Evolutionary conservation across 2,888 invertebrate species (phyloP), one percentile per base, ranked within the genome.

Genomic region (Pimpla rufipes): DNA sequence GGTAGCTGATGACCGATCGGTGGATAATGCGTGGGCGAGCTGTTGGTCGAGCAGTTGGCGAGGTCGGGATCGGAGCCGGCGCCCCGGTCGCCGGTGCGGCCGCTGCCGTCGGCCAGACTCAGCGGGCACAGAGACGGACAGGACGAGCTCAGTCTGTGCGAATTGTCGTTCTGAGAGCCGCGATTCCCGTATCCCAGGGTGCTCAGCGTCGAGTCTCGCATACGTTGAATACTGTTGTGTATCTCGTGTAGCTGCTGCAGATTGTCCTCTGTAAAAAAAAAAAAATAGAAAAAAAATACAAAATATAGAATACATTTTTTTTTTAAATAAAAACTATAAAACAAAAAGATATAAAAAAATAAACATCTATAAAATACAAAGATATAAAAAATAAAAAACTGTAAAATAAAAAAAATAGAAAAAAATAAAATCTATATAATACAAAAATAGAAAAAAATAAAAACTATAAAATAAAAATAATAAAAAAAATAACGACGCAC

Each of bases 171-270:
- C 57, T 90, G 90, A 16, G 88, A 87, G 35, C 88, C 82, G 40
- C 90, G 90, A 79, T 89, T 88, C 80, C 89, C 89, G 83, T 89
- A 89, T 81, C 90, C 90, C 73, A 91, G 85, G 57, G 90, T 91
- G 77, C 86, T 90, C 79, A 94, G 70, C 92, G 96, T 92, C 85
- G 95, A 94, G 83, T 96, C 96, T 85, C 97, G 94, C 96, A 97
- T 97, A 85, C 96, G 96, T 93, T 97, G 96, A 85, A 97, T 96
- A 77, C 95, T 96, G 85, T 97, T 96, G 91, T 97, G 96, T 67
- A 97, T 95, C 85, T 96, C 95, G 81, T 97, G 95, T 85, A 97
- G 94, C 91, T 97, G 96, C 88, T 96, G 96, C 87, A 96, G 93
- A 90, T 96, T 97, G 92, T 97, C 97, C 90, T 97, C 97, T 91